Evolutionary conservation across 2,113 vertebrate species (phyloP), one percentile per base, ranked within the genome.

Genomic region (Ammodytes dubius): DNA sequence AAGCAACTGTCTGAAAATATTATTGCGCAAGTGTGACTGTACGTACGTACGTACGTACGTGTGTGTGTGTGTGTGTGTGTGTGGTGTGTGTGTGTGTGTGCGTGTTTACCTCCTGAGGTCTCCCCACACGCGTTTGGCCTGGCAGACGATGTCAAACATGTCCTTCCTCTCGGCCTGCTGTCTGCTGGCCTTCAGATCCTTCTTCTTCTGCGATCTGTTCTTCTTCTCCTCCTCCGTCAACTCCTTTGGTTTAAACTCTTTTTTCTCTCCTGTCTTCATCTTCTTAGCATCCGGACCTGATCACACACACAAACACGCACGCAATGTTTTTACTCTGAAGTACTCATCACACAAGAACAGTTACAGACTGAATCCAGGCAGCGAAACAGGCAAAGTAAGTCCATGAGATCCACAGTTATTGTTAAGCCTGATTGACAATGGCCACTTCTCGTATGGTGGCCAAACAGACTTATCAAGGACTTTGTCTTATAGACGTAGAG

Each of bases 81-180:
- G 45, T 35, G 19, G 19, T 37, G 70, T 43, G 59, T 10, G 43
- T 9, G 17, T 8, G 57, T 35, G 39, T 15, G 72, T 3, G 49
- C 46, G 27, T 42, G 17, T n/a, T 17, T 84, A 93, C 93, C 77
- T 91, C 66, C 93, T 82, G 46, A 94, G 84, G 7, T 81, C 54
- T 42, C 83, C 93, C 98, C 98, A 99, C 78, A 99, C 94, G 82
- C 95, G 95, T 85, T 99, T 99, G 17, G 96, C 95, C 72, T 95
- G 95, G 73, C 88, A 83, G 79, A 98, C 93, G 80, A 97, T 79
- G 14, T 97, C 91, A n/a, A 96, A 99, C 89, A 96, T 97, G 84
- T 94, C 95, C 92, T 95, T 99, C 84, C 81, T 92, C 37, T 98
- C 96, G 50, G 89, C 95, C 88, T 97, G 95, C 81, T 97, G 94